Conservation (phyloP, 2,888 invertebrate genomes). For the Dryobotodes eremita region DNA sequence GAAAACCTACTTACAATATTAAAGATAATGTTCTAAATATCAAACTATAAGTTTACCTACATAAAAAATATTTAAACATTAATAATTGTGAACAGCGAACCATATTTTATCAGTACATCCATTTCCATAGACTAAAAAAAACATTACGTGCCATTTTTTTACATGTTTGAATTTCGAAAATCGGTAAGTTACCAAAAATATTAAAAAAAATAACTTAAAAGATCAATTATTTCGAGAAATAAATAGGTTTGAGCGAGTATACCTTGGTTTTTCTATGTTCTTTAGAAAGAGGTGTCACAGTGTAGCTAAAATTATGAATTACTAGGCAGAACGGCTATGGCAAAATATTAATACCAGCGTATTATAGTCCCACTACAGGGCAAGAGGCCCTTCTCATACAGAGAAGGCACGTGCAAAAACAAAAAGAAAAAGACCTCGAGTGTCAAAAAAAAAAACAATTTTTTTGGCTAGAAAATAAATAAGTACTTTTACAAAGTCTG, state of each 20-base stretch:
- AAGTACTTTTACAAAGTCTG: neutral
- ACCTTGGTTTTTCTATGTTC: slow-evolving; percentile 41
- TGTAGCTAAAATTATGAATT: neutral
- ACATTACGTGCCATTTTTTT: slow-evolving; percentile 8
- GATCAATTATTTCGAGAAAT: slow-evolving; percentile 62
- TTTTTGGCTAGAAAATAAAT: neutral
- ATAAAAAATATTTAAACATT: slow-evolving; percentile 9
- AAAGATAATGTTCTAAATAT: neutral
- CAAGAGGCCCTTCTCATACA: too few species aligned
- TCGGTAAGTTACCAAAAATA: slow-evolving; percentile 32
- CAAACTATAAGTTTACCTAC: neutral
- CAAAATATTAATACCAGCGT: neutral
- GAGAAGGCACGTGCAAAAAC: neutral
- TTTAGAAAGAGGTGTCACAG: neutral
- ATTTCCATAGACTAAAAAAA: slow-evolving; percentile 28
- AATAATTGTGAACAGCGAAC: slow-evolving; percentile 26
- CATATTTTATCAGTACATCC: slow-evolving; percentile 30
- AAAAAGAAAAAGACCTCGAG: neutral
- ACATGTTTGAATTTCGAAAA: slow-evolving; percentile 49
- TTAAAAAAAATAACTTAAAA: slow-evolving; percentile 53
- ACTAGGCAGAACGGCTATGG: neutral
- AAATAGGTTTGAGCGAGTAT: slow-evolving; percentile 65
- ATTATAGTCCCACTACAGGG: too few species aligned
- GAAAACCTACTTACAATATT: slow-evolving; percentile 5
- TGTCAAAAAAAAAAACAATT: neutral